These are phyloP conservation scores for Herminia tarsipennalis DNA, from an alignment of 2,888 invertebrate species.

Conservation along the genomic window DNA sequence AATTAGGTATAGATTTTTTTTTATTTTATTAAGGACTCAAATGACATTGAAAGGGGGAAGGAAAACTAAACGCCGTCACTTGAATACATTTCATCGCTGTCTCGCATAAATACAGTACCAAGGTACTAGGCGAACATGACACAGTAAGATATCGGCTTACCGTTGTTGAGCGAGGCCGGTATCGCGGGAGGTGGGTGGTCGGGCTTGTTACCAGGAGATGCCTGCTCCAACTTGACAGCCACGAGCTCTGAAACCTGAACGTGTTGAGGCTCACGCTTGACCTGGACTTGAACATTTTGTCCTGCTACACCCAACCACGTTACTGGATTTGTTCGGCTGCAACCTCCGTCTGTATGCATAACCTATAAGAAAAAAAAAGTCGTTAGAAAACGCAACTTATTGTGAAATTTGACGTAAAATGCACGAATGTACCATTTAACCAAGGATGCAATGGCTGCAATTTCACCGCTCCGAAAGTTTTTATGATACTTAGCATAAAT, in stretches of 20 bases:
- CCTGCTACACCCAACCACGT: constrained; percentile 85
- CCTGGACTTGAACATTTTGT: constrained; percentile 83
- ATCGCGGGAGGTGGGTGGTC: constrained; percentile 73
- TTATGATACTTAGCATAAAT: too few relatives aligned
- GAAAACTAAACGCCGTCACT: not conserved
- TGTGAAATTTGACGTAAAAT: too few relatives aligned
- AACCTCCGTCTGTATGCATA: constrained; percentile 86
- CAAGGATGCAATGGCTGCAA: too few relatives aligned
- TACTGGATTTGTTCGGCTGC: constrained; percentile 89
- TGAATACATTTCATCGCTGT: constrained; percentile 39
- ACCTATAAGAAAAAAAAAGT: constrained; percentile 48
- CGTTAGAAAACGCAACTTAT: not conserved
- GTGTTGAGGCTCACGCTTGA: constrained; percentile 88
- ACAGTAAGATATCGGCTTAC: constrained; percentile 47
- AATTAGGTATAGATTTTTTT: too few relatives aligned
- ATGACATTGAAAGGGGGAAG: constrained; percentile 1
- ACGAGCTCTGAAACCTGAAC: constrained; percentile 86
- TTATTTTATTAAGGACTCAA: too few relatives aligned
- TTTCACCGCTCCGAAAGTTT: too few relatives aligned
- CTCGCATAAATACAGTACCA: constrained; percentile 49
- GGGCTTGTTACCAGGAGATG: constrained; percentile 87
- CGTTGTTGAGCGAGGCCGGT: constrained; percentile 78
- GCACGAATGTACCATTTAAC: too few relatives aligned
- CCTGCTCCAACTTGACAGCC: constrained; percentile 88
- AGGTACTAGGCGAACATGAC: constrained; percentile 49